Evolutionary conservation across 2,113 vertebrate genomes (phyloP).

Genomic region (sheep (Ovis aries)): ARS-UI_Ramb_v3.0 NC_056054.1:48605001-48605500

Average conservation of each 20-base stretch:
- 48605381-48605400: constrained; percentile 9
- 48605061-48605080: background rate
- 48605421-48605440: background rate
- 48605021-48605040: background rate
- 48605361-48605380: background rate
- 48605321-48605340: background rate
- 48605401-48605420: constrained; percentile 2
- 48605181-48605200: background rate
- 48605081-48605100: background rate
- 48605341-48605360: background rate
- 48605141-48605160: background rate
- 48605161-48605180: background rate
- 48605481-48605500: background rate
- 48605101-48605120: background rate
- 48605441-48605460: background rate
- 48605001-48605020: background rate
- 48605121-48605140: background rate
- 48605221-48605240: background rate
- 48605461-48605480: background rate
- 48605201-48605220: background rate
- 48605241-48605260: background rate
- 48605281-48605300: background rate
- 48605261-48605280: background rate
- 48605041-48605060: background rate
- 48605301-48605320: background rate